Evolutionary conservation across 2,888 invertebrate species (phyloP), one percentile per base, ranked within the genome.

Genomic region (Auanema freiburgensis): DNA sequence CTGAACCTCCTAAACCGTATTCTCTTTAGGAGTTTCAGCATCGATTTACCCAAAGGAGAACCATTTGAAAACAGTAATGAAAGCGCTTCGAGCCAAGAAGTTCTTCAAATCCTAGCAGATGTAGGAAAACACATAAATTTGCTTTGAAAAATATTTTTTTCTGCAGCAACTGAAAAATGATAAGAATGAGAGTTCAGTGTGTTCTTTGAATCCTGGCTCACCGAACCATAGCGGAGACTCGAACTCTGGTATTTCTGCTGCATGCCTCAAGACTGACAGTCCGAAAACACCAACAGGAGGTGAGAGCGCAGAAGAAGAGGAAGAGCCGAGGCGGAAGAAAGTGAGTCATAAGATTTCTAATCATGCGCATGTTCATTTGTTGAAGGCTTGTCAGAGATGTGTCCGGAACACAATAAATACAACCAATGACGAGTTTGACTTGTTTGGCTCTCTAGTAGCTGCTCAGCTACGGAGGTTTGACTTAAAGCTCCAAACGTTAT

Each of bases 401-500:
- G 33, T 43, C 5, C 42, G 42, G 24, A 23, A 40, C 10, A 41
- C 51, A 21, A 10, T 41, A 12, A 16, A 16, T 5, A 10, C n/a
- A 14, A 60, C 44, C 0, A 62, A 66, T 12, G 73, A 73, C 52
- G 70, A 69, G 40, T 73, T 67, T 21, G 73, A 73, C 10, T 61
- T 70, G 12, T 73, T 73, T 42, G 73, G 73, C 12, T 66, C 61
- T 2, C 49, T 63, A 18, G 62, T 71, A 2, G 70, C 73, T 4
- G 63, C 68, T 0, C 65, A 63, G 42, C 33, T 73, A 40, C 55
- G 65, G 54, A 42, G 72, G 71, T 71, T 44, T 16, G 44, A 0
- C 33, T 24, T 23, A 3, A 53, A 2, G 2, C 25, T 24, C 21
- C 10, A 16, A 23, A 23, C 51, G 23, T 11, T 46, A 25, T 40